Percentiles rank a stretch among this genome's conserved stretches.
Conservation (phyloP, 2,888 invertebrate species). For the Anoncus sp. region DNA sequence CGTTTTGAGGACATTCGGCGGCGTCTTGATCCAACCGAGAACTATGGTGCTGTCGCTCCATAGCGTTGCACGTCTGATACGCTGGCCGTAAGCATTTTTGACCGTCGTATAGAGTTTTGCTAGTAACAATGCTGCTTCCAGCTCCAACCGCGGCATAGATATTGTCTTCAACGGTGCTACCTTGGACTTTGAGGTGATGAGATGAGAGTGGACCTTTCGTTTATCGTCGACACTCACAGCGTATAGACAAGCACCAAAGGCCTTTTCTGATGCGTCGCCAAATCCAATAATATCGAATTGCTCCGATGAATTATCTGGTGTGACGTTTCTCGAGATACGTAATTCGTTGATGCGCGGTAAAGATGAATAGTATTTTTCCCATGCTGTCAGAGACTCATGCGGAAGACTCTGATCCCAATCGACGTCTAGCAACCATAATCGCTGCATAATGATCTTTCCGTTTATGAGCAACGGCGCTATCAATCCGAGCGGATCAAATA, state of each 20-base stretch:
- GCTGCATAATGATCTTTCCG: constrained; percentile 45
- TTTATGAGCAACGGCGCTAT: constrained; percentile 54
- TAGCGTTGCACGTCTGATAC: constrained; percentile 18
- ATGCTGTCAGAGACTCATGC: neutral
- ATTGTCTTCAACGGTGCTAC: constrained; percentile 54
- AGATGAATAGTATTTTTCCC: constrained; percentile 33
- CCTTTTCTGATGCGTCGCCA: constrained; percentile 42
- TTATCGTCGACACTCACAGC: constrained; percentile 33
- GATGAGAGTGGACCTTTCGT: constrained; percentile 6
- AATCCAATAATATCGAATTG: constrained; percentile 42
- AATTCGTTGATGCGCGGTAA: constrained; percentile 15
- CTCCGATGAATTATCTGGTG: constrained; percentile 17
- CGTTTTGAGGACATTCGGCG: constrained; percentile 46
- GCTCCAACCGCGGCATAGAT: constrained; percentile 56
- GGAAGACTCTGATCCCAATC: constrained; percentile 22
- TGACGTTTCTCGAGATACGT: constrained; percentile 24
- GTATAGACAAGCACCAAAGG: constrained; percentile 46
- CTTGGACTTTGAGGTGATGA: constrained; percentile 59
- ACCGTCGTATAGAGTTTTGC: constrained; percentile 32
- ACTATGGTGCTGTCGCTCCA: constrained; percentile 62
- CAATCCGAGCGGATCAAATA: constrained; percentile 62
- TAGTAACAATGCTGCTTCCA: constrained; percentile 58
- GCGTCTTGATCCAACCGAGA: constrained; percentile 50
- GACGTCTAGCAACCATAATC: constrained; percentile 19
- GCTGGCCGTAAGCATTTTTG: constrained; percentile 27